These are phyloP conservation scores for Heliangelus exortis DNA, from an alignment of 2,797 vertebrate species.

Conservation along the genomic window DNA sequence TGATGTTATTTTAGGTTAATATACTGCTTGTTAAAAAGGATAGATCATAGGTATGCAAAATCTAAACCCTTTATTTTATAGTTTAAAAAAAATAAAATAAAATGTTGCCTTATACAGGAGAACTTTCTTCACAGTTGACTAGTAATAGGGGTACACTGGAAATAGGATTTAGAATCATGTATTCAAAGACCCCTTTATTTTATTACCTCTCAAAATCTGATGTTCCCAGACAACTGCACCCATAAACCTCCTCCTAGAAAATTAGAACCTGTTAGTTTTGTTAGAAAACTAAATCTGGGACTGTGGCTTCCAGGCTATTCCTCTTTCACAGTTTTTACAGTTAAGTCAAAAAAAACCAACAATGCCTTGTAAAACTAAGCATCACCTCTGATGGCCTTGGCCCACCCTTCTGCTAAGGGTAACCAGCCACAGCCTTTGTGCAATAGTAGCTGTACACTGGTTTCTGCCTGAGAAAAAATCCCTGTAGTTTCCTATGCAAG, in stretches of 20 bases:
- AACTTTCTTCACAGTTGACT: neutral
- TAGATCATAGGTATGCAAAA: neutral
- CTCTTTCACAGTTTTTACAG: neutral
- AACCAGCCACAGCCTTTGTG: neutral
- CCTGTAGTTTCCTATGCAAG: neutral
- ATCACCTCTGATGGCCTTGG: neutral
- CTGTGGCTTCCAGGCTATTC: neutral
- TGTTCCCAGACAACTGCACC: neutral
- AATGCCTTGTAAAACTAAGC: neutral
- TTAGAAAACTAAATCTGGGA: neutral
- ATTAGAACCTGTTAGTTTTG: neutral
- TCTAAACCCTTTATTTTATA: neutral
- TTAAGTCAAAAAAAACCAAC: neutral
- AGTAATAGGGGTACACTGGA: neutral
- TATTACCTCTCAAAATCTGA: neutral
- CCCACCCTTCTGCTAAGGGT: neutral
- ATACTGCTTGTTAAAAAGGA: neutral
- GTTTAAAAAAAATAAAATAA: neutral
- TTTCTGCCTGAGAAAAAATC: neutral
- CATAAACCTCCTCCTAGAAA: neutral
- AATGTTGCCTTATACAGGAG: neutral
- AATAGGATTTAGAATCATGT: neutral
- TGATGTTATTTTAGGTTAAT: neutral
- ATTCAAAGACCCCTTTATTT: neutral
- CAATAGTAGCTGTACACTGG: neutral